Base-by-base conservation (phyloP, 1,140 invertebrate genomes). In the Tigriopus japonicus region DNA sequence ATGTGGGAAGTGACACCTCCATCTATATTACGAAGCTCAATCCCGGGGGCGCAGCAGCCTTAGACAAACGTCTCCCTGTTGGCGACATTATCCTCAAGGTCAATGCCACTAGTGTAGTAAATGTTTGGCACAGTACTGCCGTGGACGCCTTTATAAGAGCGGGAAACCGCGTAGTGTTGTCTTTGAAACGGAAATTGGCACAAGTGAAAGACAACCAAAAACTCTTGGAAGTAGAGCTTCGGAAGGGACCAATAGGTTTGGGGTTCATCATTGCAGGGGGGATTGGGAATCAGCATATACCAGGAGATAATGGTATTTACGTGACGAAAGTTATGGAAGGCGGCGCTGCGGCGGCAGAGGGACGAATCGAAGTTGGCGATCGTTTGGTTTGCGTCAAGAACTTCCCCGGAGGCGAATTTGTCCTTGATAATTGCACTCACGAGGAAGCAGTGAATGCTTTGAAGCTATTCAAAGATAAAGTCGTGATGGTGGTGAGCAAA, bases 21-120 rank as follows among this genome's bases (percentile, higher is more conserved):
- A 97, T 99, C 68, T 98, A 93, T 76, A 93, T 99, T 71, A 99
- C 95, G 42, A 98, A 98, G 75, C 81, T 99, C 64, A 98, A 98
- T 75, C 82, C 87, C 1, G 91, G 92, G 21, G 92, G 94, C 6
- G 91, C 94, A n/a, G 96, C 95, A 6, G 87, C 90, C 12, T 81
- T 82, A 60, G 86, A 91, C 69, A 90, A 89, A 51, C 80, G 89
- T 63, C 77, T 95, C 51, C 79, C 78, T 66, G 85, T 89, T 65
- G 86, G 87, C 71, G 92, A 96, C 73, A 85, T 87, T 67, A 91
- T 96, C 70, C 77, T 90, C 62, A 69, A 73, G 73, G 87, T 93
- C 64, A 97, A 98, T 74, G 86, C 91, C 63, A 81, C 83, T 6
- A 81, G 86, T 65, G 84, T 96, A 52, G 84, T 88, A 65, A 84